phyloP scores from a whole-genome alignment of 2,113 vertebrate genomes.

The Chrysemys picta region DNA sequence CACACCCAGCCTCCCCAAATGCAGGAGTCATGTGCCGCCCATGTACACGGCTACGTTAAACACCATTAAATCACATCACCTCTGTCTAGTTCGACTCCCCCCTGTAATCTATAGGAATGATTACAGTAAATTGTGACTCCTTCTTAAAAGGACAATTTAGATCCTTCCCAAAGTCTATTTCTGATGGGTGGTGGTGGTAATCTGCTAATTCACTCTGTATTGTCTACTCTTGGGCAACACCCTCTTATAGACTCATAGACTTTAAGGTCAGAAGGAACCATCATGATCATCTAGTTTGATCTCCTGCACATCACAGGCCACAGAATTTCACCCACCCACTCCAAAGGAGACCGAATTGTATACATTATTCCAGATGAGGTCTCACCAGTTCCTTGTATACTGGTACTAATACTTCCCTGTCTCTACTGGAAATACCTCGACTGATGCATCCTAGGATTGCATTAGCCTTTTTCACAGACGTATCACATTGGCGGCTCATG shows the following conservation, averaged over 20 bases:
- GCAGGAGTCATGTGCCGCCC: no score
- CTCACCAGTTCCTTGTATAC: background rate
- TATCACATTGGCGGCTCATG: background rate
- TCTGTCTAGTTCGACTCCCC: background rate
- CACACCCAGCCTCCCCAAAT: no score
- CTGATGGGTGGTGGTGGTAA: accelerated
- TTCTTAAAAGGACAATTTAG: background rate
- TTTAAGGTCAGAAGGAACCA: no score
- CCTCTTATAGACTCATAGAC: accelerated
- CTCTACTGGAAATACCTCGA: background rate
- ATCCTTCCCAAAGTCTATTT: background rate
- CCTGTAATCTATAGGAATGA: accelerated
- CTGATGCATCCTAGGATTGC: background rate
- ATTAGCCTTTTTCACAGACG: background rate
- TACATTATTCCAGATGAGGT: background rate
- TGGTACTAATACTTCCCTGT: background rate
- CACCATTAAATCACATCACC: accelerated
- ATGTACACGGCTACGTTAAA: accelerated
- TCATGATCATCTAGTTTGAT: background rate
- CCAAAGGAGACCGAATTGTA: background rate
- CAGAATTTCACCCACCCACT: background rate
- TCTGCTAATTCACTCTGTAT: accelerated
- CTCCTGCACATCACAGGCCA: background rate
- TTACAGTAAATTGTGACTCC: background rate
- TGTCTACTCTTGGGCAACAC: background rate